Evolutionary conservation across 2,113 vertebrate species (phyloP).

Genomic region (Ceyx melanurus): DNA sequence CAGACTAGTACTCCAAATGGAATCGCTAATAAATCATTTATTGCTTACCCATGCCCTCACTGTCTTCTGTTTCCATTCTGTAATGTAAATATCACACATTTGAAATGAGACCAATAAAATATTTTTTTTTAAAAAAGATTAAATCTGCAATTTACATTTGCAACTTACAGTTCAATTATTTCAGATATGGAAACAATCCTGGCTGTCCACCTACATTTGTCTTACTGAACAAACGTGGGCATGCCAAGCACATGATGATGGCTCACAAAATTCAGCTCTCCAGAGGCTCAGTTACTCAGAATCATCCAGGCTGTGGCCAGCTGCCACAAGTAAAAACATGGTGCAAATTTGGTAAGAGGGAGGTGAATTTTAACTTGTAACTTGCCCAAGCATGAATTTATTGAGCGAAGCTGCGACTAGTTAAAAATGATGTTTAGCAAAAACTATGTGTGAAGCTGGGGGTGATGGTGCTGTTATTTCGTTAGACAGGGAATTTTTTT

Average conservation of each 20-base stretch:
- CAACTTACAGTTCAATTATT: conserved; percentile 40
- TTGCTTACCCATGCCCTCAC: conserved; percentile 1
- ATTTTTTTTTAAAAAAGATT: not conserved
- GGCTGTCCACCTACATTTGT: conserved; percentile 35
- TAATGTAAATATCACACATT: conserved; percentile 39
- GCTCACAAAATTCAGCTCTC: not conserved
- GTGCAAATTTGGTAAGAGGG: conserved; percentile 6
- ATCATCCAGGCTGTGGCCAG: not conserved
- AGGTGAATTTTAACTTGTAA: conserved; percentile 4
- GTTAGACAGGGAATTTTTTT: not conserved
- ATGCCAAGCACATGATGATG: not conserved
- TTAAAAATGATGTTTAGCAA: conserved; percentile 5
- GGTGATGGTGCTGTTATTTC: not conserved
- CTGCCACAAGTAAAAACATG: not conserved
- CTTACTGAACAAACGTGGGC: not conserved
- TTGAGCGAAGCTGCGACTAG: not conserved
- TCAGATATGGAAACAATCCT: conserved; percentile 21
- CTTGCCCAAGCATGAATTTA: conserved; percentile 32
- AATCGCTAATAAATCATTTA: conserved; percentile 42
- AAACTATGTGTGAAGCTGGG: not conserved
- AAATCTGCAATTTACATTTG: conserved; percentile 45
- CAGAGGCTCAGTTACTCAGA: conserved; percentile 9
- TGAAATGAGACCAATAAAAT: not conserved
- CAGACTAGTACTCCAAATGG: conserved; percentile 5
- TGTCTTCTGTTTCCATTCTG: conserved; percentile 25